Evolutionary conservation across 2,113 vertebrate genomes (phyloP), one percentile per base, ranked within the genome.

Genomic region (Diadophis punctatus): DNA sequence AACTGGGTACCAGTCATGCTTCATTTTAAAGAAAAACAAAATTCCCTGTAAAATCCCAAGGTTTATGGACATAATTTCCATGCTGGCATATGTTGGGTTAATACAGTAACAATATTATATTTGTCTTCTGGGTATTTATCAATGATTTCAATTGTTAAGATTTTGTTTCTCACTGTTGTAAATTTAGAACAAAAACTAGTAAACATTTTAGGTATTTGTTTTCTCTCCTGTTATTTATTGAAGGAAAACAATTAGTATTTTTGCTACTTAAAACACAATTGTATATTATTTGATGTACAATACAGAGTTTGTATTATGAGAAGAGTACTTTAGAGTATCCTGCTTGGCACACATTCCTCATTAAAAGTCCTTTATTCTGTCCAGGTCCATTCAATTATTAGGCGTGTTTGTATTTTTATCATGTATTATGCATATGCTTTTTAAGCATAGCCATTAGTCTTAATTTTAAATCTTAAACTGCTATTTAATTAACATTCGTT

Each of bases 351-450:
- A 91, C 74, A n/a, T 55, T 92, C 48, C 22, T 92, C 58, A 53
- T 49, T 49, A 39, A 87, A 30, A 91, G 39, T 91, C 25, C 8
- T 55, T 27, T 85, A 11, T 58, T 52, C 48, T 53, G 18, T 48
- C 89, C 18, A 86, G 53, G 53, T 91, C 10, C 55, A 87, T 87
- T 87, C 85, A 91, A 87, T 60, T 91, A 91, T 63, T 12, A 60
- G 34, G 20, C 52, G 3, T 56, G 60, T 86, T 34, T 53, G 86
- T 23, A 16, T 34, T 91, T 87, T 86, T 87, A 25, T 87, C 63
- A 51, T 23, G 80, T 52, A 87, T 91, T 87, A 91, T 52, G 68
- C 51, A 90, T 68, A 90, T 90, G 48, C 56, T 87, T 91, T 91
- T 87, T 51, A 87, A 87, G 39, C 30, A 48, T 51, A 52, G 85